phyloP scores from a whole-genome alignment of 2,113 vertebrate species.

The Malurus cyaneus region DNA sequence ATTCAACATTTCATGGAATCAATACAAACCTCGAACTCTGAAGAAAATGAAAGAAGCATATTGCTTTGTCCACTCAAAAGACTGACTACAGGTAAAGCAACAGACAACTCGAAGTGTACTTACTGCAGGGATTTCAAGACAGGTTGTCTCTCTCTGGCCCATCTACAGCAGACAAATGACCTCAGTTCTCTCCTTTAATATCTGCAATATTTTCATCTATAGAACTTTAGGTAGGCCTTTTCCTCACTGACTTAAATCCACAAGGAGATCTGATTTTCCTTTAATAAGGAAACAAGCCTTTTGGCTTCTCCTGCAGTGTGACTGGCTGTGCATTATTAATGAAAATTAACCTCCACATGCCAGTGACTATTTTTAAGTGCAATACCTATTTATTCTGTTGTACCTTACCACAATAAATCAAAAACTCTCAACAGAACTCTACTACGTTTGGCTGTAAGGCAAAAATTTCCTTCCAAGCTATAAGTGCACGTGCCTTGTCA shows the following conservation, averaged over 20 bases:
- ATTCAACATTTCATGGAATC: neutral
- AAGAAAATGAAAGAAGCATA: no score
- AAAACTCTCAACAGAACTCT: neutral
- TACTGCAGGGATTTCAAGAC: neutral
- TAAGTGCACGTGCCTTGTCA: neutral
- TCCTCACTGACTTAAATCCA: neutral
- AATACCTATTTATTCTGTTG: neutral
- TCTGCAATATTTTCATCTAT: neutral
- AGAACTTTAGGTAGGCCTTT: neutral
- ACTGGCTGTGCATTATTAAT: neutral
- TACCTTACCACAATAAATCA: neutral
- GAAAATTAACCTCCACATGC: neutral
- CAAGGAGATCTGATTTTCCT: neutral
- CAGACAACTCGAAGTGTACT: neutral
- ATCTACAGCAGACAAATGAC: neutral
- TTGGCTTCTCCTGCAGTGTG: neutral
- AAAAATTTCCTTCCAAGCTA: neutral
- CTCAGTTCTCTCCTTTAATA: neutral
- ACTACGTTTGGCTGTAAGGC: neutral
- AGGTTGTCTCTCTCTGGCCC: neutral
- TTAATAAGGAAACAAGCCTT: neutral
- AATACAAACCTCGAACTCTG: neutral
- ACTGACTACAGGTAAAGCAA: neutral
- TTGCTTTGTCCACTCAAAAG: neutral
- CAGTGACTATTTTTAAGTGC: neutral